Evolutionary conservation across 2,888 invertebrate species (phyloP).

Genomic region (Tetragnatha montana): DNA sequence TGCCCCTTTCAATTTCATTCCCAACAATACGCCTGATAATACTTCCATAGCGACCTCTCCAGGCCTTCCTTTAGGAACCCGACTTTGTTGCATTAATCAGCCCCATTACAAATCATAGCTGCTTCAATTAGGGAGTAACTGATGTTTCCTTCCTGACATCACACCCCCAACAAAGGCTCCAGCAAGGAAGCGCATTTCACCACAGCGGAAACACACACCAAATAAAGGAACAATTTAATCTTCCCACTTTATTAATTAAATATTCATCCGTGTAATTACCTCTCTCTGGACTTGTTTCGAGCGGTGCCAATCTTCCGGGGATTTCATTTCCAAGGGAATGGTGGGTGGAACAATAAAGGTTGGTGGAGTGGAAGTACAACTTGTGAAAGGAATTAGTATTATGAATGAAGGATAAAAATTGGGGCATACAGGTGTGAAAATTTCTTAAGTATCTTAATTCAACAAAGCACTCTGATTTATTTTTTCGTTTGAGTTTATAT

Average conservation of each 20-base stretch:
- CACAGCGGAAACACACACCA: constrained; percentile 46
- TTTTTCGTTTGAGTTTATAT: no score
- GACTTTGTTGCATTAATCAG: constrained; percentile 27
- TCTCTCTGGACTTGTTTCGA: constrained; percentile 1
- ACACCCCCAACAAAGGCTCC: constrained; percentile 43
- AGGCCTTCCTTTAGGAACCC: constrained; percentile 18
- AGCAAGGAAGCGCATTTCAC: constrained; percentile 60
- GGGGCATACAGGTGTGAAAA: no score
- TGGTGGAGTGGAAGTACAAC: not conserved
- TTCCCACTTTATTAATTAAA: constrained; percentile 64
- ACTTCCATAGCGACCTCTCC: constrained; percentile 3
- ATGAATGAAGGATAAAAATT: no score
- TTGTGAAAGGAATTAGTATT: no score
- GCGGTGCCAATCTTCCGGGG: constrained; percentile 42
- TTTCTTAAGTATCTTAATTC: no score
- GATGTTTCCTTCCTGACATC: constrained; percentile 63
- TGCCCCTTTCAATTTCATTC: constrained; percentile 11
- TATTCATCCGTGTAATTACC: constrained; percentile 4
- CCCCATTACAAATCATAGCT: constrained; percentile 45
- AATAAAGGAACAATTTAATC: constrained; percentile 66
- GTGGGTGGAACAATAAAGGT: not conserved
- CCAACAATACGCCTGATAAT: constrained; percentile 11
- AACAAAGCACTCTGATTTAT: no score
- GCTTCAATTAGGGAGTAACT: constrained; percentile 59
- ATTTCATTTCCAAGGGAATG: constrained; percentile 59